Base-by-base conservation (phyloP, 1,140 invertebrate species). In the Tetragonula clypearis region DNA sequence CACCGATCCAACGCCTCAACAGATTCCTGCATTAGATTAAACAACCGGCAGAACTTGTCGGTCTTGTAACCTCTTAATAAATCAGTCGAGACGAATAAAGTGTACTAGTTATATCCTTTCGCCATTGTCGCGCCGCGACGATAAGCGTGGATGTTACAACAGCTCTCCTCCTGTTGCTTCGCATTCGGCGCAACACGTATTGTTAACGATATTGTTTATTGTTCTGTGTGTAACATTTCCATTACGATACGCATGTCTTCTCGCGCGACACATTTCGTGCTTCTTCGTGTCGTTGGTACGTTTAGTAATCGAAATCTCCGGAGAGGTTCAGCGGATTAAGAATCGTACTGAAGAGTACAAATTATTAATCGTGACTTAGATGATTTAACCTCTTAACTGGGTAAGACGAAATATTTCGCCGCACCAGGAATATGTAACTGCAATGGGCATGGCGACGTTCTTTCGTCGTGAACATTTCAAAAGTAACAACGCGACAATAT, bases 11-110 rank as follows among this genome's bases (percentile, higher is more conserved):
- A 71, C 69, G 8, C 69, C n/a, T 49, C 5, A 41, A 49, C 21
- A n/a, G 49, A 71, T 71, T 72, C 49, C 69, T 72, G 69, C 41
- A n/a, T 72, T 14, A 14, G 23, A 72, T 72, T 72, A 17, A 72
- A 72, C 69, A 49, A 72, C 23, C n/a, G 35, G 23, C 12, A 6
- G 53, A 72, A n/a, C 41, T 49, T 49, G 69, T 49, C 41, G 12
- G 21, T 21, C 41, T 15, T 21, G 21, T 53, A 15, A n/a, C 41
- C 41, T 72, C 69, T 49, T n/a, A n/a, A 49, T 72, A 72, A 49
- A 72, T 72, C 69, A 49, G 2, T 72, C 23, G 41, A 23, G 15
- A 72, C 4, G 15, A 72, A 69, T 0, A 49, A 49, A 49, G 69
- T 1, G 15, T 72, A 23, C 41, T 41, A 49, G 69, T 53, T 72